phyloP scores from a whole-genome alignment of 2,797 vertebrate genomes.

The Rhynchonycteris naso region DNA sequence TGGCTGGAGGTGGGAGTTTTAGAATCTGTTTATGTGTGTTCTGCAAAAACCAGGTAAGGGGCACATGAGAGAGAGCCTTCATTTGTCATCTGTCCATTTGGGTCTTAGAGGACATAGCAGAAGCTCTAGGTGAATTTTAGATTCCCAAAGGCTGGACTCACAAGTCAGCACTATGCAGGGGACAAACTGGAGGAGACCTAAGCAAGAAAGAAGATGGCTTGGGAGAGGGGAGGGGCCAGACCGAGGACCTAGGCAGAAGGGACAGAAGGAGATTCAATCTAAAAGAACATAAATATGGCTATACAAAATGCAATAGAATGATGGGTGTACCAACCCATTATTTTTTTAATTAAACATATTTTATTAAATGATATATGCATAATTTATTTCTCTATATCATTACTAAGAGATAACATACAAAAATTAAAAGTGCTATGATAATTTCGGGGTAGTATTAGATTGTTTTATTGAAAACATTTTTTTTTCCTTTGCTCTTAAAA shows the following conservation, averaged over 20 bases:
- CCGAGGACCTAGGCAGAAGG: too few relatives aligned
- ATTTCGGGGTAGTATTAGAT: background rate
- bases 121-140: background rate
- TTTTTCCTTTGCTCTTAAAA: background rate
- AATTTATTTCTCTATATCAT: background rate
- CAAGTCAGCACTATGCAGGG: background rate
- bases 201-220: background rate
- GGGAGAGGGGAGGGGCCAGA: accelerated
- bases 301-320: background rate
- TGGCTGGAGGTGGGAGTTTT: background rate
- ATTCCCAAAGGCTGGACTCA: background rate
- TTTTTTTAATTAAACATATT: background rate
- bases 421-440: background rate
- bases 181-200: background rate
- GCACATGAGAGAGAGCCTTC: background rate
- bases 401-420: background rate
- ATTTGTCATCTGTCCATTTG: accelerated
- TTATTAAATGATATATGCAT: background rate
- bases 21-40: background rate
- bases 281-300: background rate
- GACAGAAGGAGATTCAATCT: background rate
- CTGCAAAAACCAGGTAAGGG: background rate
- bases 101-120: background rate
- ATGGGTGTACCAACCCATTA: background rate
- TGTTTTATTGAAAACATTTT: background rate